Conservation (phyloP, 2,888 invertebrate genomes). For the Tenthredo scrophulariae region DNA sequence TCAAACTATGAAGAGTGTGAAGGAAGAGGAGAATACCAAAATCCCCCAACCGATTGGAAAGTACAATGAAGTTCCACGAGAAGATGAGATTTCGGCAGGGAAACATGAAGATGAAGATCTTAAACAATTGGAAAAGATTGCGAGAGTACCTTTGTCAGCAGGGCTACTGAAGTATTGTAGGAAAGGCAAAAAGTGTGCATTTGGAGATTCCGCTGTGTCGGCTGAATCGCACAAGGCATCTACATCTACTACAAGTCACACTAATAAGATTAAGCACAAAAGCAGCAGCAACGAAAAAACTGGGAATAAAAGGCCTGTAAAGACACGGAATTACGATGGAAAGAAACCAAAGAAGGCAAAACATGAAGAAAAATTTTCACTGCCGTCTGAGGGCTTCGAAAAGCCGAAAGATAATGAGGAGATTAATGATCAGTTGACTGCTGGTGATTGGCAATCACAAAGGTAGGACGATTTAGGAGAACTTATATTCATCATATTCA, state of each 20-base stretch:
- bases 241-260: neutral
- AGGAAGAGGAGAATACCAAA: conserved; percentile 16
- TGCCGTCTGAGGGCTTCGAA: conserved; percentile 47
- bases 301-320: conserved; percentile 41
- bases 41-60: neutral
- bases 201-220: neutral
- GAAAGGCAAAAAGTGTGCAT: conserved; percentile 22
- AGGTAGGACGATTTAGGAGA: conserved; percentile 51
- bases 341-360: conserved; percentile 12
- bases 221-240: neutral
- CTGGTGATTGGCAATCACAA: conserved; percentile 58
- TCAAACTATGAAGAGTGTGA: conserved; percentile 55
- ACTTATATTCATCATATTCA: neutral
- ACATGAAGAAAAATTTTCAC: conserved; percentile 33
- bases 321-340: neutral
- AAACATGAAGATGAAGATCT: neutral
- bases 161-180: neutral
- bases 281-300: conserved; percentile 56
- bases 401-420: conserved; percentile 43
- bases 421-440: conserved; percentile 52
- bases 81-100: neutral
- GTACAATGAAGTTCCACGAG: neutral
- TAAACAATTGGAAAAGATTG: neutral
- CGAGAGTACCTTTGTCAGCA: neutral
- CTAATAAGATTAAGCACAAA: conserved; percentile 18